Base-by-base conservation (phyloP, 2,797 vertebrate genomes). In the Chelon labrosus region DNA sequence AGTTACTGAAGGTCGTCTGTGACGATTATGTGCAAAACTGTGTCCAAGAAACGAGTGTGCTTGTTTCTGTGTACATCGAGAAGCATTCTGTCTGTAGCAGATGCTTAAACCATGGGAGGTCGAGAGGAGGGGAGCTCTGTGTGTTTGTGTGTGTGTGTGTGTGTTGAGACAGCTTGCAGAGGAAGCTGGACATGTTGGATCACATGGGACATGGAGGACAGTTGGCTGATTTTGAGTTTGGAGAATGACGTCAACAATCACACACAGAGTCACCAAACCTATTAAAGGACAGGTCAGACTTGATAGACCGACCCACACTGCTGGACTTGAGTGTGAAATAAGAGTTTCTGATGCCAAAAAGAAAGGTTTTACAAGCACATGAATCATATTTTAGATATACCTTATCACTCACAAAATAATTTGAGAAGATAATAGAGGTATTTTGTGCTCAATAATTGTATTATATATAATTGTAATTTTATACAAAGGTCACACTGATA, bases 51-150 rank as follows among this genome's bases (percentile, higher is more conserved):
- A 60, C 25, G 61, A 60, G 65, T 59, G 53, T 49, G 77, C 53
- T 58, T 73, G 57, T 80, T 20, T 76, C 7, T 79, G 55, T 73
- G 59, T 65, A 58, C 70, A 86, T 83, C 75, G 79, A 82, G 66
- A 83, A 78, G 78, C 85, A 79, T 83, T 89, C 88, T 86, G 86
- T 84, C 78, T 88, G 83, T 80, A 93, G 87, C 92, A 93, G 93
- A 94, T 91, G 93, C 91, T 87, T 62, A 42, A 82, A 74, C 91
- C 75, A 73, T 47, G 49, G 89, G 91, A 83, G 70, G 74, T 67
- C 46, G 44, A 67, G 65, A 87, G 77, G 65, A 67, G 80, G 75
- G 75, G 79, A 60, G 58, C 25, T 69, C 55, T 54, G 71, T 57
- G 74, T 58, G 54, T 37, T 10, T n/a, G 20, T 58, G 54, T 41